phyloP scores from a whole-genome alignment of 23 tunicate genomes.

The Ascidia mentula region DNA sequence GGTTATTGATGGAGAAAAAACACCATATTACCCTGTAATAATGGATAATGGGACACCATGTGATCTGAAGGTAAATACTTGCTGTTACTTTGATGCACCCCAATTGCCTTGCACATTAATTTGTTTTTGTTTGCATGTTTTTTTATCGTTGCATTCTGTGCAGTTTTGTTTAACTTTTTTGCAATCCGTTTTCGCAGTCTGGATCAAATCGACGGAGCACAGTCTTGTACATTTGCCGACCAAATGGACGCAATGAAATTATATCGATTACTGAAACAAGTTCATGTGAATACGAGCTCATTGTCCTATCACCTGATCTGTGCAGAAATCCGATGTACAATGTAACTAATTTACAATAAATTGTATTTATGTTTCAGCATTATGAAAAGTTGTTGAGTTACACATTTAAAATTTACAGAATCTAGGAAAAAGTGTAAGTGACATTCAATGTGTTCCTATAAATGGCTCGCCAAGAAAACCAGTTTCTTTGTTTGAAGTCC shows the following conservation, averaged over 20 bases:
- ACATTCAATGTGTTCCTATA: conserved; percentile 65
- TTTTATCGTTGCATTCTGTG: no score
- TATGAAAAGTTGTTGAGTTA: no score
- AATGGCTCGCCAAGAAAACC: conserved; percentile 77
- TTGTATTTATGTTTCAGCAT: no score
- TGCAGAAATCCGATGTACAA: conserved; percentile 82
- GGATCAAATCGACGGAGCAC: conserved; percentile 59
- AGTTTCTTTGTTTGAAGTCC: not conserved
- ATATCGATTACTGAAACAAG: conserved; percentile 78
- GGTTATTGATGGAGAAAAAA: conserved; percentile 69
- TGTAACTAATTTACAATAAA: conserved; percentile 35
- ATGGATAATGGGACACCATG: conserved; percentile 89
- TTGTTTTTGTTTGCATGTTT: no score
- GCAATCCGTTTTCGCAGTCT: conserved; percentile 13
- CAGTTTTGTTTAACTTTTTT: no score
- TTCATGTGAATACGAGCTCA: conserved; percentile 92
- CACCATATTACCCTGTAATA: conserved; percentile 69
- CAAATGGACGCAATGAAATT: conserved; percentile 45
- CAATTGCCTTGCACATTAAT: no score
- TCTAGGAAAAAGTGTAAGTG: conserved; percentile 45
- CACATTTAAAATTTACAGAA: conserved; percentile 4
- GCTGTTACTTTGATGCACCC: no score
- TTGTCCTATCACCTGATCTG: conserved; percentile 63
- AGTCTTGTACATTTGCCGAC: conserved; percentile 72
- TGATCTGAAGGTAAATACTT: conserved; percentile 65